phyloP scores from a whole-genome alignment of 2,888 invertebrate genomes.

The Stenolophus ochropezus region DNA sequence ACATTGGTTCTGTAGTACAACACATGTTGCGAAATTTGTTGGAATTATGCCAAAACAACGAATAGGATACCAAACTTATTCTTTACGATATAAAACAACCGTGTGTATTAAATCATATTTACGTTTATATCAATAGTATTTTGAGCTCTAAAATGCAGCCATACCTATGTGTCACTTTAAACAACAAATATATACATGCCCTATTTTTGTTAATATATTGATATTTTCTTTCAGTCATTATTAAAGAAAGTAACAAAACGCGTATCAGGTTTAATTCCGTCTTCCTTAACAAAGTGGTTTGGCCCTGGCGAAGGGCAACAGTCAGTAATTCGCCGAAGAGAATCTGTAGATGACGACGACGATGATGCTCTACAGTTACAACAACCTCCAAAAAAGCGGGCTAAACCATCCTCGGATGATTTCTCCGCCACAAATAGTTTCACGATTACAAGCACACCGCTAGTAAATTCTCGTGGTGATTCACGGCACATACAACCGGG shows the following conservation, averaged over 20 bases:
- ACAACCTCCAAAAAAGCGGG: conserved; percentile 74
- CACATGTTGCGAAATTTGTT: conserved; percentile 58
- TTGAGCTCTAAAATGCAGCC: background rate
- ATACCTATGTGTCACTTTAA: conserved; percentile 2
- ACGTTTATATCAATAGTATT: background rate
- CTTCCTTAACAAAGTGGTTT: conserved; percentile 77
- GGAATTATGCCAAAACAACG: conserved; percentile 53
- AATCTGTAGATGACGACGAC: conserved; percentile 70
- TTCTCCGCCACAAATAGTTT: conserved; percentile 39
- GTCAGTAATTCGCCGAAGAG: conserved; percentile 70
- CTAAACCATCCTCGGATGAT: conserved; percentile 65
- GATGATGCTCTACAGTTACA: conserved; percentile 69
- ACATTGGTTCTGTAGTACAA: conserved; percentile 24
- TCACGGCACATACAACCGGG: conserved; percentile 47
- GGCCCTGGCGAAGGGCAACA: conserved; percentile 65
- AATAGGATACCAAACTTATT: background rate
- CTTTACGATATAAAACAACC: background rate
- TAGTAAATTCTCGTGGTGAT: conserved; percentile 11
- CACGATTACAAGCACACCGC: conserved; percentile 40
- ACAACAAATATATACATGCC: background rate
- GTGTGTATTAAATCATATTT: background rate
- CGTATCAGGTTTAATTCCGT: conserved; percentile 79
- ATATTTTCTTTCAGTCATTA: conserved; percentile 77
- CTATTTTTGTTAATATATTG: background rate
- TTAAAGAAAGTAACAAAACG: conserved; percentile 81